Base-by-base conservation (phyloP, 2,797 vertebrate genomes). In the Macrochelys suwanniensis region DNA sequence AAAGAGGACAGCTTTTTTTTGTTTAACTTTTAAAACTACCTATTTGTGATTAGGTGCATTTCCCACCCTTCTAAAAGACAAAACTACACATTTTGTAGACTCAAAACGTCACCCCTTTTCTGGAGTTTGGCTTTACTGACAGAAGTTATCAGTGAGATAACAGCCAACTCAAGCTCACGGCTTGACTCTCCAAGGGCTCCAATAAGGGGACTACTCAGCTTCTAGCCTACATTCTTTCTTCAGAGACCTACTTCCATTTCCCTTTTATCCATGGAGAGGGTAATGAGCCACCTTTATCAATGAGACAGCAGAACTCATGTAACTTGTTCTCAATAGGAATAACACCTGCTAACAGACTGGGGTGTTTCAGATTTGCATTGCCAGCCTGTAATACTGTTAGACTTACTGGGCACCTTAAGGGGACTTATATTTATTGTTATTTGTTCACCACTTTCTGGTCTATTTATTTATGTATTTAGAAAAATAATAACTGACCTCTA, bases 201-300 rank as follows among this genome's bases (percentile, higher is more conserved):
- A 4, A 1, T 5, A 33, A n/a, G 17, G 87, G 80, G 11, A n/a
- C 50, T 85, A 12, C n/a, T 45, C 59, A 5, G 37, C 31, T 85
- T 15, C 11, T 6, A 37, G 45, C 1, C 0, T 0, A 0, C 5
- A 59, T 19, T 0, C 49, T 80, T 82, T 89, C 11, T 42, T 11
- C 57, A 59, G 37, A 37, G 19, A 71, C 19, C 19, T 45, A 74
- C 9, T 85, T 21, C 3, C 6, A 33, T 12, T 1, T 71, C 71
- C 42, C 6, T 4, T 78, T 78, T 94, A 15, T 42, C 51, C 79
- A 19, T 31, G 86, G 31, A 37, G 11, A 76, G 25, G 26, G 42
- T 76, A 76, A 76, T 47, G 42, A 76, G 3, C 12, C 37, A 45
- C 42, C 11, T 76, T 25, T 76, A 12, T 28, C 25, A 76, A 42